phyloP scores from a whole-genome alignment of 2,797 vertebrate genomes.

The Anguilla marmorata region DNA sequence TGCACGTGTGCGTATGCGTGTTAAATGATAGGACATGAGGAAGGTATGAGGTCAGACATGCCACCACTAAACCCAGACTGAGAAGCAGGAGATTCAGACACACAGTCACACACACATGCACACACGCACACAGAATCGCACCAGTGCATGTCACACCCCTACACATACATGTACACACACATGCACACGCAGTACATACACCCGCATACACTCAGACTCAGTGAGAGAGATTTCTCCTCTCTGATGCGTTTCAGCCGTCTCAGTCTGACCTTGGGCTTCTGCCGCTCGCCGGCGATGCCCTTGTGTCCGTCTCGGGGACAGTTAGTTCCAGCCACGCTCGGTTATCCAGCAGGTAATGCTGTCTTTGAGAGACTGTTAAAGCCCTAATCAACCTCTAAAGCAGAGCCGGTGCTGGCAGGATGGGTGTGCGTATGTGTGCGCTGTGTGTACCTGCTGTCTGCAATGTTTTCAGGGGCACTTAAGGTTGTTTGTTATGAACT shows the following conservation, averaged over 20 bases:
- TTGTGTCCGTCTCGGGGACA: conserved; percentile 16
- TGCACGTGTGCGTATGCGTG: background rate
- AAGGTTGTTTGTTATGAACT: background rate
- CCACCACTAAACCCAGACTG: background rate
- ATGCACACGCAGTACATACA: background rate
- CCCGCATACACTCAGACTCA: background rate
- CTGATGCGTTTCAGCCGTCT: background rate
- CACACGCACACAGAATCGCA: background rate
- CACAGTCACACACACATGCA: background rate
- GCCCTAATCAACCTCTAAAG: conserved; percentile 10
- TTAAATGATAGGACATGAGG: background rate
- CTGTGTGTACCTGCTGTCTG: background rate
- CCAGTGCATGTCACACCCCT: too few species aligned
- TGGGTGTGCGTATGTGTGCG: background rate
- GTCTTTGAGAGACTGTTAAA: conserved; percentile 30
- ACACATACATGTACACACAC: background rate
- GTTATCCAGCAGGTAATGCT: conserved; percentile 32
- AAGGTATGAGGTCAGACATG: background rate
- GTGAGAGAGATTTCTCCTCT: background rate
- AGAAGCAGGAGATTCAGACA: background rate
- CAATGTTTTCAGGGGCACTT: background rate
- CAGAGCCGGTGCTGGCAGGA: background rate
- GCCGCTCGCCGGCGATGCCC: background rate
- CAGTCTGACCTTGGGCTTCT: conserved; percentile 26
- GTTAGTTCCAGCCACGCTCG: conserved; percentile 35